phyloP scores from a whole-genome alignment of 1,140 invertebrate species.

The Bombus sylvicola region DNA sequence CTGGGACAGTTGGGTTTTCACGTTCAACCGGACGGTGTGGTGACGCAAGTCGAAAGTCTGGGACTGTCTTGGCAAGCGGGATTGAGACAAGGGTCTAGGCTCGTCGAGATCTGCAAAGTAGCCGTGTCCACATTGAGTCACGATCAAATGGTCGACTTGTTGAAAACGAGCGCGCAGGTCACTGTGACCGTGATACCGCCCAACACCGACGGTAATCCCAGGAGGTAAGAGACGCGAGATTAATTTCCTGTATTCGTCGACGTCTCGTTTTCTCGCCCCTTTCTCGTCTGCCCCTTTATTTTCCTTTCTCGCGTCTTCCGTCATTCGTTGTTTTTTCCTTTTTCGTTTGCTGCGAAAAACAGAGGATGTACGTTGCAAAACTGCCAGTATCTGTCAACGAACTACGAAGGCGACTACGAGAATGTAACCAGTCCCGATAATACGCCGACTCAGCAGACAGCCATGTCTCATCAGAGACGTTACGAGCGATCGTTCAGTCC shows the following conservation, averaged over 20 bases:
- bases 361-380: constrained; percentile 88
- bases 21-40: constrained; percentile 97
- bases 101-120: constrained; percentile 96
- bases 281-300: background rate
- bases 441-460: constrained; percentile 84
- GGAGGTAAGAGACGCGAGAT: constrained; percentile 80
- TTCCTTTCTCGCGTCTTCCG: background rate
- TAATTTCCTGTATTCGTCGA: background rate
- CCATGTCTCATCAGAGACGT: constrained; percentile 84
- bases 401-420: constrained; percentile 89
- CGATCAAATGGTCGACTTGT: constrained; percentile 96
- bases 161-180: constrained; percentile 94
- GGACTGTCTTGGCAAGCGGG: constrained; percentile 96
- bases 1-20: constrained; percentile 96
- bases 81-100: constrained; percentile 92
- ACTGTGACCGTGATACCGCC: constrained; percentile 93
- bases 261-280: background rate
- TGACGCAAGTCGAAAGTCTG: constrained; percentile 95
- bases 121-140: constrained; percentile 94
- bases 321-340: background rate
- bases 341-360: background rate
- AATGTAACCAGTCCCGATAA: constrained; percentile 84
- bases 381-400: constrained; percentile 86
- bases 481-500: constrained; percentile 91
- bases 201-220: constrained; percentile 86